phyloP scores from a whole-genome alignment of 2,113 vertebrate genomes.

The Chinchilla lanigera region DNA sequence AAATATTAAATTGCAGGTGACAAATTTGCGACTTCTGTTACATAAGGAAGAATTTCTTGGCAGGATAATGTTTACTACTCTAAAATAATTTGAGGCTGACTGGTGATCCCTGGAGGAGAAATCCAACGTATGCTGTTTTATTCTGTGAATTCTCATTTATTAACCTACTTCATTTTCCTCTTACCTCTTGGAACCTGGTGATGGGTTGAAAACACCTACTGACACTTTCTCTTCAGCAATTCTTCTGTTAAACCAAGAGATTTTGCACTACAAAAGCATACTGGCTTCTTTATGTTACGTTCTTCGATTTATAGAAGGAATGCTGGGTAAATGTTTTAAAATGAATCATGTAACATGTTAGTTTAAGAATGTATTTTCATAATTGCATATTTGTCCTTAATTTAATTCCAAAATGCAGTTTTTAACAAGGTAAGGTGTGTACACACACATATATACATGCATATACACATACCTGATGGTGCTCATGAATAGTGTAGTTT shows the following conservation, averaged over 20 bases:
- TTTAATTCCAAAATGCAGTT: background rate
- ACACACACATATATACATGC: background rate
- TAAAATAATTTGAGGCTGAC: constrained; percentile 58
- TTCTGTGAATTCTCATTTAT: constrained; percentile 58
- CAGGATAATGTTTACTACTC: constrained; percentile 48
- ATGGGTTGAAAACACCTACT: constrained; percentile 53
- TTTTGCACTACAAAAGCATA: constrained; percentile 57
- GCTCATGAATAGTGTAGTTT: constrained; percentile 73
- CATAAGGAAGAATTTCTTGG: background rate
- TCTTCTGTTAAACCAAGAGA: constrained; percentile 27
- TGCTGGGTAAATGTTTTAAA: constrained; percentile 65
- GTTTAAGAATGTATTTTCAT: constrained; percentile 61
- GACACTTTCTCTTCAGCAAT: constrained; percentile 7
- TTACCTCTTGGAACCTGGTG: constrained; percentile 55
- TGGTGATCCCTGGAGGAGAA: constrained; percentile 29
- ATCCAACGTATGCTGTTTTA: constrained; percentile 53
- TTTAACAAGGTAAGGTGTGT: constrained; percentile 60
- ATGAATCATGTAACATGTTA: constrained; percentile 42
- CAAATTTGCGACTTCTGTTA: constrained; percentile 57
- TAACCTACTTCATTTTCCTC: constrained; percentile 74
- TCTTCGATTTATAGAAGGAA: constrained; percentile 59
- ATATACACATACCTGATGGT: constrained; percentile 67
- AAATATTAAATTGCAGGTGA: constrained; percentile 60
- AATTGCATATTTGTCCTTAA: constrained; percentile 68
- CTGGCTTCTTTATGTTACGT: constrained; percentile 38